phyloP scores from a whole-genome alignment of 2,888 invertebrate species.

The Phalangium opilio region DNA sequence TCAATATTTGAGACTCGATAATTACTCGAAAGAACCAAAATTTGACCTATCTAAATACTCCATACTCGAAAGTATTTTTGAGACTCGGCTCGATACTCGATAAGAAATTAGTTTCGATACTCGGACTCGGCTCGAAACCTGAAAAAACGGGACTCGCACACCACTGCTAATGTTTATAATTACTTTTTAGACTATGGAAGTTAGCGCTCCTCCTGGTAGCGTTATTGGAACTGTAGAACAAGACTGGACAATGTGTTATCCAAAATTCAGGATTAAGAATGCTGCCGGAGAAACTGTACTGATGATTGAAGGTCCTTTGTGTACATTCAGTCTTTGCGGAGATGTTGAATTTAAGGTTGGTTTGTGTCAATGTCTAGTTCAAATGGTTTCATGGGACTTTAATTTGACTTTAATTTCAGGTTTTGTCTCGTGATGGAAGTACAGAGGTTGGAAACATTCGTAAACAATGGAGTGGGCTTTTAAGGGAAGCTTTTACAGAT shows the following conservation, averaged over 20 bases:
- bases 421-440: conserved; percentile 57
- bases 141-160: too few species aligned
- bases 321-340: conserved; percentile 16
- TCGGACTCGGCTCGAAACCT: too few species aligned
- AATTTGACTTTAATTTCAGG: conserved; percentile 37
- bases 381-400: too few species aligned
- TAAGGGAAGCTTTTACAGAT: conserved; percentile 67
- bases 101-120: too few species aligned
- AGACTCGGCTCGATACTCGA: too few species aligned
- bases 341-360: conserved; percentile 18
- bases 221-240: conserved; percentile 25
- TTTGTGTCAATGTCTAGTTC: too few species aligned
- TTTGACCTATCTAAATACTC: too few species aligned
- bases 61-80: too few species aligned
- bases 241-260: conserved; percentile 23
- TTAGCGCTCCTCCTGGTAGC: conserved; percentile 43
- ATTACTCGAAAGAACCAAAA: too few species aligned
- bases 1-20: too few species aligned
- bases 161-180: too few species aligned
- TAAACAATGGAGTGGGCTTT: conserved; percentile 74
- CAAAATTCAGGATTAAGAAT: conserved; percentile 53
- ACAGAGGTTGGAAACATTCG: conserved; percentile 69
- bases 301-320: conserved; percentile 41
- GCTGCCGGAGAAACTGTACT: conserved; percentile 56
- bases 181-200: conserved; percentile 53